Conservation (phyloP, 2,888 invertebrate genomes). For the Dicycla oo region DNA sequence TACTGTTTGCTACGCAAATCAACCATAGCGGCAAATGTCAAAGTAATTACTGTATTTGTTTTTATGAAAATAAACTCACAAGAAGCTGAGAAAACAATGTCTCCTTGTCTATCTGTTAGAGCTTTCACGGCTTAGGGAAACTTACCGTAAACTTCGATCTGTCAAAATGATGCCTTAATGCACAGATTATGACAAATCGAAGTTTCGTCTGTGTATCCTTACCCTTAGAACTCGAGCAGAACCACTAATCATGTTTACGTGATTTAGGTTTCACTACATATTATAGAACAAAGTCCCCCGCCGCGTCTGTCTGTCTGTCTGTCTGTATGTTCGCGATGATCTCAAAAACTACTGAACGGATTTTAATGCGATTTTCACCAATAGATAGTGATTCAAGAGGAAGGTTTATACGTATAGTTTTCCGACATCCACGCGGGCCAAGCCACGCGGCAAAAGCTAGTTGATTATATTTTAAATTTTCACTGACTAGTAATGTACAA, state of each 20-base stretch:
- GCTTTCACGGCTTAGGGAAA: not conserved
- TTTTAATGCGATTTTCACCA: too few relatives aligned
- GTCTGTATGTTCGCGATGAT: too few relatives aligned
- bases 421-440: too few relatives aligned
- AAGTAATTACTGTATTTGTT: not conserved
- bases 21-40: not conserved
- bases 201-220: not conserved
- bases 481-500: slow-evolving; percentile 29
- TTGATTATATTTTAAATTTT: not conserved
- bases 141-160: not conserved
- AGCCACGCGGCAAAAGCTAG: too few relatives aligned
- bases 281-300: too few relatives aligned
- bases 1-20: not conserved
- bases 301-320: too few relatives aligned
- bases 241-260: not conserved
- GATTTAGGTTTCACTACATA: not conserved
- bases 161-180: not conserved
- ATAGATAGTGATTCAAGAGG: too few relatives aligned
- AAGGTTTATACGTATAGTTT: too few relatives aligned
- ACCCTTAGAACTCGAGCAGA: not conserved
- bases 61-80: not conserved
- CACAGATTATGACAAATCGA: not conserved
- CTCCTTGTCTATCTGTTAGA: not conserved
- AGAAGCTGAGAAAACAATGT: not conserved
- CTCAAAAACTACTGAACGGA: too few relatives aligned